phyloP scores from a whole-genome alignment of 2,888 invertebrate genomes.

The Parelbella ahira region DNA sequence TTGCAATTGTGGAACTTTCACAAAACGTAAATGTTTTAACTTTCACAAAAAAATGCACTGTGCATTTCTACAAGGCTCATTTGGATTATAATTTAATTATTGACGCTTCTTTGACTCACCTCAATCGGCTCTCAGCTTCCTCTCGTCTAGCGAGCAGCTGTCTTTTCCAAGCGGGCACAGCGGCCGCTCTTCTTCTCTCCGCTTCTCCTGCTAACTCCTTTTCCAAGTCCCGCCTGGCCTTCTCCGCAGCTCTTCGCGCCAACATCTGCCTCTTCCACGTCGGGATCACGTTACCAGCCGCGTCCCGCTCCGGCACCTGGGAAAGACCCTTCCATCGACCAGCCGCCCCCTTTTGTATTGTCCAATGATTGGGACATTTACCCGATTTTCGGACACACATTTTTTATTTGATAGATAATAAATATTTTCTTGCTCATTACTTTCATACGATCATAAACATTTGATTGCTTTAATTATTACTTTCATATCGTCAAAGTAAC shows the following conservation, averaged over 20 bases:
- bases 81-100: no score
- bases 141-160: slow-evolving; percentile 92
- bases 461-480: no score
- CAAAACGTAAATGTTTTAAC: no score
- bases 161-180: slow-evolving; percentile 97
- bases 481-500: no score
- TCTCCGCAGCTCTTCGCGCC: slow-evolving; percentile 96
- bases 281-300: slow-evolving; percentile 93
- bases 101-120: slow-evolving; percentile 83
- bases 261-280: slow-evolving; percentile 98
- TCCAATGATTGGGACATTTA: slow-evolving; percentile 30
- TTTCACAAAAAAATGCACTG: no score
- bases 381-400: slow-evolving; percentile 28
- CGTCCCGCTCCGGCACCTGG: slow-evolving; percentile 94
- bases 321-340: slow-evolving; percentile 73
- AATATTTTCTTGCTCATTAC: no score
- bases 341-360: slow-evolving; percentile 50
- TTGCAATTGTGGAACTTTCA: no score
- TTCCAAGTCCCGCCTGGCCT: slow-evolving; percentile 94
- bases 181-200: slow-evolving; percentile 89
- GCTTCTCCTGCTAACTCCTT: slow-evolving; percentile 91
- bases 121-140: slow-evolving; percentile 87
- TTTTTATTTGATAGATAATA: no score
- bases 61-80: no score
- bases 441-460: no score